Evolutionary conservation across 2,113 vertebrate species (phyloP).

Genomic region (Ornithorhynchus anatinus): DNA sequence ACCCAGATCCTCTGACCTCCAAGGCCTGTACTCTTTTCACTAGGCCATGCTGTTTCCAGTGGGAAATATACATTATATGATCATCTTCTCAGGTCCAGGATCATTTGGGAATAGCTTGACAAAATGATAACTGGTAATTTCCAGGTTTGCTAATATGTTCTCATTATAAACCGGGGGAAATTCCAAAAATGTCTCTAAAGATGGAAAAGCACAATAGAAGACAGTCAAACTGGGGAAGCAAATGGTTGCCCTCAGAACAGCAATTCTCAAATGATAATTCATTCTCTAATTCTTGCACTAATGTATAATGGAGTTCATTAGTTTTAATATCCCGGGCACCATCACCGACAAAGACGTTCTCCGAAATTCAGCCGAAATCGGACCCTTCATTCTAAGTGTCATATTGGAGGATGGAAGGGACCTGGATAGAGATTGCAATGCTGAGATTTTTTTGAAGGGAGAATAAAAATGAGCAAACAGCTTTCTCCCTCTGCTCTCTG

Average conservation of each 20-base stretch:
- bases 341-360: background rate
- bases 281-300: background rate
- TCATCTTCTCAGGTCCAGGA: no score
- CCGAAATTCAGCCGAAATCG: background rate
- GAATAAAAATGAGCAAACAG: background rate
- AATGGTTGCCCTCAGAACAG: background rate
- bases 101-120: no score
- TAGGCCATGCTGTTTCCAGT: no score
- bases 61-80: no score
- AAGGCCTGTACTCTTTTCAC: no score
- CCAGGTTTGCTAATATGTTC: no score
- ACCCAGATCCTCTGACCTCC: no score
- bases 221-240: background rate
- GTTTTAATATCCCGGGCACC: background rate
- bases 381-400: background rate
- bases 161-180: no score
- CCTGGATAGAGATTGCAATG: background rate
- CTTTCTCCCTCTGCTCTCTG: background rate
- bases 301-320: background rate
- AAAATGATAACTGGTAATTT: no score
- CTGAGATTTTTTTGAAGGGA: background rate
- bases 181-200: background rate
- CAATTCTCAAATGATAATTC: background rate
- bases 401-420: background rate
- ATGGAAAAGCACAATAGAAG: background rate